Base-by-base conservation (phyloP, 2,888 invertebrate species). In the Silvanus unidentatus region DNA sequence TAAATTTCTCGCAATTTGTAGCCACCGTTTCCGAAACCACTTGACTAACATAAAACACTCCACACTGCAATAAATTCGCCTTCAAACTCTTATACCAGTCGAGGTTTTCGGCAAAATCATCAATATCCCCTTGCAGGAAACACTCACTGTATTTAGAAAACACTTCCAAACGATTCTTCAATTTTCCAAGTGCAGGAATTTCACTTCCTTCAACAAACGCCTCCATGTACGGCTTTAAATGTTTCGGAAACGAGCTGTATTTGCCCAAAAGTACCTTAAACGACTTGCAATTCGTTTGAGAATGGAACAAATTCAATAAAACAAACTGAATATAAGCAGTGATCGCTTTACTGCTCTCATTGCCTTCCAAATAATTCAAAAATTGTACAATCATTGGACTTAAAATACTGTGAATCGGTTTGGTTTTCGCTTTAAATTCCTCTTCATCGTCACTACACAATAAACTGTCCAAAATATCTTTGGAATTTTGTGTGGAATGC, bases 271-370 rank as follows among this genome's bases (percentile, higher is more conserved):
- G 62, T 27, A 73, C 62, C 51, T 75, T 72, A 2, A 81, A 75
- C 43, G 75, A 57, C 39, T 73, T 72, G 1, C 77, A 75, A 1
- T 74, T 72, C 49, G 76, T 77, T 68, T 82, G 82, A 43, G 71
- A 73, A 60, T 84, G 82, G 16, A 82, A 71, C 52, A 81, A 73
- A 65, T 80, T 77, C n/a, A 75, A 60, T 8, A 74, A 49, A 30
- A 74, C 73, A 30, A 69, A 62, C 50, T 73, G 71, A 8, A 74
- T 52, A 52, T 76, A 80, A 54, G 65, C 65, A 52, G 68, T 63
- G 55, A 49, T 71, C 62, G 29, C 41, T 48, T 57, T 63, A 3
- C 16, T 63, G 49, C 12, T 50, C 35, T 22, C 52, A 5, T 58
- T 52, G 0, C 29, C 50, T 1, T 59, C 48, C 0, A 71, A 66